Evolutionary conservation across 2,888 invertebrate species (phyloP).

Genomic region (Hipparchia sbordonii): DNA sequence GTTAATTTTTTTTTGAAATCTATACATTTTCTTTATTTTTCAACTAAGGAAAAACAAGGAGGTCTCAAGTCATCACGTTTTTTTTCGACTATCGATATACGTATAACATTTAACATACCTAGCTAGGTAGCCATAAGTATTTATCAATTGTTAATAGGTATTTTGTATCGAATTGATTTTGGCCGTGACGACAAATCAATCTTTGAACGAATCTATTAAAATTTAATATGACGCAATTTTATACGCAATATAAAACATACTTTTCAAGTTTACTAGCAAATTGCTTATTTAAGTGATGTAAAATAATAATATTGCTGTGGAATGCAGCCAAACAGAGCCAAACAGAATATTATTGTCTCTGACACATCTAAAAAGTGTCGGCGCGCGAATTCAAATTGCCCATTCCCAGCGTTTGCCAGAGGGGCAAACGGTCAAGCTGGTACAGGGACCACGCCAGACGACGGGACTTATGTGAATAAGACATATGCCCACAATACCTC

Average conservation of each 20-base stretch:
- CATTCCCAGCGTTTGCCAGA: too few species aligned
- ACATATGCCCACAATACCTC: too few species aligned
- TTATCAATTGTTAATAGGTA: neutral
- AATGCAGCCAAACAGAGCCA: neutral
- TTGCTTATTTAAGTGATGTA: neutral
- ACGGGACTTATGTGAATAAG: too few species aligned
- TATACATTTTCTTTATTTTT: neutral
- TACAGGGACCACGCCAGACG: too few species aligned
- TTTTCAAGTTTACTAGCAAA: conserved; percentile 11
- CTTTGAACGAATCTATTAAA: neutral
- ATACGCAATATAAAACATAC: conserved; percentile 11
- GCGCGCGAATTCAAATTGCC: too few species aligned
- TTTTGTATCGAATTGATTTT: neutral
- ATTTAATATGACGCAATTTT: neutral
- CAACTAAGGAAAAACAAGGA: too few species aligned
- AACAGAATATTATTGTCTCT: neutral
- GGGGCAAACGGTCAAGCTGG: too few species aligned
- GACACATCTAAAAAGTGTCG: neutral
- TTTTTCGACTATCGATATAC: neutral
- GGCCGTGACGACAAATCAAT: conserved; percentile 1
- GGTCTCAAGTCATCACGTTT: neutral
- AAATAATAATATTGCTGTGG: neutral
- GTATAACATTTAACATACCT: too few species aligned
- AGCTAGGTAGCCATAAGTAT: too few species aligned
- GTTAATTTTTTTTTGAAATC: neutral